phyloP scores from a whole-genome alignment of 2,888 invertebrate genomes.

The Cantharis rufa region DNA sequence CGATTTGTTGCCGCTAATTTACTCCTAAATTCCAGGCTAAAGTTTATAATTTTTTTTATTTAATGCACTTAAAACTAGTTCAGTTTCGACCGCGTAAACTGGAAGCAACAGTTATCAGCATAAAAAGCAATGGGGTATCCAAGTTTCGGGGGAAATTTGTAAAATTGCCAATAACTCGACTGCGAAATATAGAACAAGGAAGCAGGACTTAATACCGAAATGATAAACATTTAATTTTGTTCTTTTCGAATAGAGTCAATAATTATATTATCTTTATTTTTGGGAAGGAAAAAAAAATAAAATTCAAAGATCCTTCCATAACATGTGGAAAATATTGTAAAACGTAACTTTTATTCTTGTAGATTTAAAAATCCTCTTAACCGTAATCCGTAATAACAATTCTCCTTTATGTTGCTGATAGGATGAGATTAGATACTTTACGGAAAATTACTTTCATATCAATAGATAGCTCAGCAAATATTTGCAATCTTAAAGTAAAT shows the following conservation, averaged over 20 bases:
- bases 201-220: not conserved
- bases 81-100: not conserved
- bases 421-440: not conserved
- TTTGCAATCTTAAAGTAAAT: not conserved
- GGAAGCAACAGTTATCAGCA: not conserved
- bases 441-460: not conserved
- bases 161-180: not conserved
- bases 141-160: not conserved
- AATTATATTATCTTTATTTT: not conserved
- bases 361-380: not conserved
- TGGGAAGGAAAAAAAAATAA: not conserved
- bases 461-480: not conserved
- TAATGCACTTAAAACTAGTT: not conserved
- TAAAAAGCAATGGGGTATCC: not conserved
- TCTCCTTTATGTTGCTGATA: not conserved
- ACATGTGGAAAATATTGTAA: not conserved
- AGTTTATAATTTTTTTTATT: not conserved
- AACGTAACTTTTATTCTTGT: not conserved
- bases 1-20: not conserved
- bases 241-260: not conserved
- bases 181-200: not conserved
- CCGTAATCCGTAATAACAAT: not conserved
- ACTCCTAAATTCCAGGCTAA: not conserved
- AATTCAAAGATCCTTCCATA: too few species aligned
- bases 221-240: not conserved